Base-by-base conservation (phyloP, 2,797 vertebrate species). In the Chelonia mydas region DNA sequence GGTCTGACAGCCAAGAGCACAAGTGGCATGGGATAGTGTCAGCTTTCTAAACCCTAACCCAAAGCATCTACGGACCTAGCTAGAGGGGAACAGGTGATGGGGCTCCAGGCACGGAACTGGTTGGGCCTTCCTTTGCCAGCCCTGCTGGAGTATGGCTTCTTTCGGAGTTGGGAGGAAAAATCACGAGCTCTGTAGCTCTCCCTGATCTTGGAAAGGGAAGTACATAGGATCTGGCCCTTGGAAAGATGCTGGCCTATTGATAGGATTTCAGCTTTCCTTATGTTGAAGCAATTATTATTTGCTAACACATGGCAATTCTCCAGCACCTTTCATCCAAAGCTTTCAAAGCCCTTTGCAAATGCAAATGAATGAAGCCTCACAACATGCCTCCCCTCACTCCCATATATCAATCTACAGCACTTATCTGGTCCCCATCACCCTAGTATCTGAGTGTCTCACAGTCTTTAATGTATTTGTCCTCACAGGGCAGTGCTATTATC, bases 231-330 rank as follows among this genome's bases (percentile, higher is more conserved):
- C 41, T 77, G 74, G 12, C 27, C 45, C 0, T 2, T 54, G 84
- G 90, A 92, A 78, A 0, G 89, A 65, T 31, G 89, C 78, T 87
- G 93, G 84, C 93, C 88, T 89, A 11, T 2, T 27, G 50, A 83
- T 41, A 90, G 90, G 96, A 92, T 97, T 96, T 94, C 94, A 96
- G 78, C 65, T 89, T 86, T 94, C 81, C 68, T 83, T 94, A 94
- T 96, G 96, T 96, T 97, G 96, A 97, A 61, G 92, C 95, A 89
- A 87, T 93, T 96, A 97, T 92, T 95, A 95, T 89, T 87, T 94
- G 96, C 93, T 96, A 97, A 97, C 95, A 94, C 90, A 95, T 95
- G 96, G 97, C 96, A 95, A 84, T 87, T 89, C 94, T 94, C 96
- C 94, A 94, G 92, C 54, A 1, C 3, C 89, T 90, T 91, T 86